A percentile compares a stretch with the other conserved stretches of the same genome.
phyloP scores from a whole-genome alignment of 1,140 invertebrate species.

The Bombus superbus region DNA sequence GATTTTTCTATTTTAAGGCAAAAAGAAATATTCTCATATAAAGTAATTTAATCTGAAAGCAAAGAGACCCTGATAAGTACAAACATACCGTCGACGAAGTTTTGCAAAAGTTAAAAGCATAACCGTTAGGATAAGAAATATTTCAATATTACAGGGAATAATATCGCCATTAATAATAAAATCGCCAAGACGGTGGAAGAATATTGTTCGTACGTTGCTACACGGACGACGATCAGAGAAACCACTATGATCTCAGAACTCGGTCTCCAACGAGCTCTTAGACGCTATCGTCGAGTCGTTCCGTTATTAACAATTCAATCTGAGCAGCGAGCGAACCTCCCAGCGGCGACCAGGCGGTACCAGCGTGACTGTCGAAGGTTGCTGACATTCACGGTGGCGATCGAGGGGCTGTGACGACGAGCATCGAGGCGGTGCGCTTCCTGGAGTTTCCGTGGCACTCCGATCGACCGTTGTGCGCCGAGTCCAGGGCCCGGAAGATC shows the following conservation, averaged over 20 bases:
- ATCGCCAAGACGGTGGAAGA: no score
- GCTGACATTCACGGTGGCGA: slow-evolving; percentile 1
- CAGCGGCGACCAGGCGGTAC: not conserved
- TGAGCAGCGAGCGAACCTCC: not conserved
- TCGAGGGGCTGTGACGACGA: slow-evolving; percentile 5
- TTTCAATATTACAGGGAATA: not conserved
- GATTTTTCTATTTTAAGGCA: no score
- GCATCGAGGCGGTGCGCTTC: slow-evolving; percentile 48
- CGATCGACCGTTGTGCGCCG: slow-evolving; percentile 13
- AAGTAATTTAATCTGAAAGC: not conserved
- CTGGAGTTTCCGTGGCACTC: slow-evolving; percentile 52
- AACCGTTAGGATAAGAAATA: not conserved
- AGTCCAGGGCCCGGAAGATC: slow-evolving; percentile 73
- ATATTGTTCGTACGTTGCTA: not conserved
- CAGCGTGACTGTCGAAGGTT: not conserved
- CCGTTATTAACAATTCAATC: slow-evolving; percentile 28
- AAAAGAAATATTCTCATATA: not conserved
- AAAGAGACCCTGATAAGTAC: not conserved
- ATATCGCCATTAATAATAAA: no score
- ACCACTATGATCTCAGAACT: not conserved
- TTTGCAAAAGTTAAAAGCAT: no score
- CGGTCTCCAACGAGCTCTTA: not conserved
- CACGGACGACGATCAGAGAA: not conserved
- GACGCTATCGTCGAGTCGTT: not conserved
- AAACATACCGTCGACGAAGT: no score